These are phyloP conservation scores for Bombus cullumanus DNA, from an alignment of 1,140 invertebrate genomes.

Conservation along the genomic window DNA sequence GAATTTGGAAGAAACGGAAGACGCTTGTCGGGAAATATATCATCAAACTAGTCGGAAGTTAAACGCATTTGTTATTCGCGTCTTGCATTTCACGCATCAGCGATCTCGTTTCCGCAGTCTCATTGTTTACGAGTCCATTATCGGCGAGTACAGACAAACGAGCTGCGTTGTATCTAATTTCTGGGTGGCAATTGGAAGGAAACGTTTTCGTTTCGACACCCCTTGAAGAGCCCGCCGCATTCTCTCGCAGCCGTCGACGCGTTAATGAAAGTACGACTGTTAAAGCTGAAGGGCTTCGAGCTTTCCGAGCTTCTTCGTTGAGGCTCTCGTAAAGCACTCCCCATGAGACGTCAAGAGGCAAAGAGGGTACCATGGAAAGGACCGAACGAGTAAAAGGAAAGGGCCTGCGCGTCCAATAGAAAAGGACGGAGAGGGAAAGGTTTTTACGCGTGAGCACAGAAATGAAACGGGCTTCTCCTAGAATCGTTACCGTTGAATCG, in stretches of 20 bases:
- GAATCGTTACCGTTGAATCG: slow-evolving; percentile 65
- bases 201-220: slow-evolving; percentile 63
- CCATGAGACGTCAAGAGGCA: slow-evolving; percentile 60
- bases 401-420: slow-evolving; percentile 44
- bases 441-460: slow-evolving; percentile 70
- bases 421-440: slow-evolving; percentile 53
- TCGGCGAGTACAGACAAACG: slow-evolving; percentile 34
- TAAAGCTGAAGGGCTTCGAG: slow-evolving; percentile 72
- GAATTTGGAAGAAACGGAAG: background rate
- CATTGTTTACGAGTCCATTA: slow-evolving; percentile 49
- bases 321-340: slow-evolving; percentile 70
- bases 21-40: background rate
- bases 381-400: slow-evolving; percentile 39
- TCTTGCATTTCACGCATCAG: background rate
- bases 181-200: slow-evolving; percentile 59
- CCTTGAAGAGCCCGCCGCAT: slow-evolving; percentile 40
- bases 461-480: slow-evolving; percentile 69
- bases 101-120: slow-evolving; percentile 9
- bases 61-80: background rate
- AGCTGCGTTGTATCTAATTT: slow-evolving; percentile 57
- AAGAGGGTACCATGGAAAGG: slow-evolving; percentile 40
- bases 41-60: no score
- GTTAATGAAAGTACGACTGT: slow-evolving; percentile 79
- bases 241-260: slow-evolving; percentile 60
- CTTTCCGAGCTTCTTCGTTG: slow-evolving; percentile 68